Conservation (phyloP, 2,113 vertebrate genomes). For the Notechis scutatus region DNA sequence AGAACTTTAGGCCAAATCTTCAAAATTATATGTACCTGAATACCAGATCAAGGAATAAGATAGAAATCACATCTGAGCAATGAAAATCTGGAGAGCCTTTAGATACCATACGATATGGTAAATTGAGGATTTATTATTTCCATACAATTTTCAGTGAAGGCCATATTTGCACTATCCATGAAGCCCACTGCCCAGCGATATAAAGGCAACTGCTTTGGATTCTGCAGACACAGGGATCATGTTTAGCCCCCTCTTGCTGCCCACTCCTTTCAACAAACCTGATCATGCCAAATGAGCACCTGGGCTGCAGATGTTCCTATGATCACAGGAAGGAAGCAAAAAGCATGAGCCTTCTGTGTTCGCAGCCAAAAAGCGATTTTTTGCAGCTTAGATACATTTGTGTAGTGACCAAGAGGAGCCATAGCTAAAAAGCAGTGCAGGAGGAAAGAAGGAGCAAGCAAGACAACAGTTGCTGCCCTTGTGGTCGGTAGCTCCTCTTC, state of each 20-base stretch:
- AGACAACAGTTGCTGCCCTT: not conserved
- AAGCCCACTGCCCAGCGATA: not conserved
- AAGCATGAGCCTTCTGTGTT: not conserved
- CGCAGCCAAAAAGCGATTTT: not conserved
- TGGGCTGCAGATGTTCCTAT: not conserved
- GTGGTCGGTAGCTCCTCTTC: not conserved
- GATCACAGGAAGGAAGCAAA: not conserved
- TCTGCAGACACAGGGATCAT: not conserved
- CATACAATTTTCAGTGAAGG: not conserved
- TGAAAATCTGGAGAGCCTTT: not conserved
- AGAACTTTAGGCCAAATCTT: not conserved
- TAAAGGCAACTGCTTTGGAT: not conserved
- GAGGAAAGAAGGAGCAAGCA: not conserved
- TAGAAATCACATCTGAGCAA: not conserved
- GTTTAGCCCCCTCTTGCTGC: not conserved
- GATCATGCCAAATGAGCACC: not conserved
- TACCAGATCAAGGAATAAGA: not conserved
- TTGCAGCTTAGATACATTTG: not conserved
- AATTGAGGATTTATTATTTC: not conserved
- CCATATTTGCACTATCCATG: not conserved
- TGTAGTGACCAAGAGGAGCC: not conserved
- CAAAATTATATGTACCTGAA: not conserved
- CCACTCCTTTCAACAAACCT: not conserved
- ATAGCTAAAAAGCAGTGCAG: not conserved
- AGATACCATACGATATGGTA: not conserved